Evolutionary conservation across 2,113 vertebrate species (phyloP).

Genomic region (Cyphomyrus plagiostoma): DNA sequence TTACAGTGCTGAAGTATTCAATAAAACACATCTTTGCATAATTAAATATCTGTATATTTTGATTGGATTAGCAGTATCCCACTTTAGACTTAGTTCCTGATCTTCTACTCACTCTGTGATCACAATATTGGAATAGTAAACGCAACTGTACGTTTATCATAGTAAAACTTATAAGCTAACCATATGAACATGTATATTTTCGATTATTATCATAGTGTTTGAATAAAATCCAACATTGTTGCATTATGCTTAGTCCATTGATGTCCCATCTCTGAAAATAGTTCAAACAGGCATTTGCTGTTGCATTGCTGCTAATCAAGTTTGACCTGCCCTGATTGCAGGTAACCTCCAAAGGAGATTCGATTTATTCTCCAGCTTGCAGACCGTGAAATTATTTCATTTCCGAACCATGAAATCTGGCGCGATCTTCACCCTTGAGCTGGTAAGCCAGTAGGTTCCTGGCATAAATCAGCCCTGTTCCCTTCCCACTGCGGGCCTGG

Average conservation of each 20-base stretch:
- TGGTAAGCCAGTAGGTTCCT: conserved; percentile 31
- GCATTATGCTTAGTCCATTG: not conserved
- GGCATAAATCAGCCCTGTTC: conserved; percentile 41
- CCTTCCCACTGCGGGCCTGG: not conserved
- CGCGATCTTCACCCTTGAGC: conserved; percentile 34
- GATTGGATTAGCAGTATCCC: not conserved
- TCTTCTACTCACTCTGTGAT: not conserved
- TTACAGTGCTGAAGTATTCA: not conserved
- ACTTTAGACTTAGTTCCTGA: not conserved
- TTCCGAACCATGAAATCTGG: conserved; percentile 42
- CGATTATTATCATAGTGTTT: not conserved
- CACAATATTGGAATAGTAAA: not conserved
- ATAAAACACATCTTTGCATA: not conserved
- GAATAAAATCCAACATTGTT: not conserved
- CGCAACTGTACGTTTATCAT: not conserved
- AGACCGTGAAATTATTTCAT: conserved; percentile 50
- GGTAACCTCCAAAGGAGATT: conserved; percentile 36
- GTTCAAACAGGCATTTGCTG: conserved; percentile 33
- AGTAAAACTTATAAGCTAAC: not conserved
- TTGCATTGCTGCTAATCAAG: conserved; percentile 36
- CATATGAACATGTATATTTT: not conserved
- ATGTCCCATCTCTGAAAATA: conserved; percentile 22
- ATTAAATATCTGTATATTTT: not conserved
- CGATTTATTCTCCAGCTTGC: conserved; percentile 41
- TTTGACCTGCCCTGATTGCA: conserved; percentile 34